Evolutionary conservation across 2,797 vertebrate species (phyloP), one percentile per base, ranked within the genome.

Genomic region (Sebastes baramenuke): DNA sequence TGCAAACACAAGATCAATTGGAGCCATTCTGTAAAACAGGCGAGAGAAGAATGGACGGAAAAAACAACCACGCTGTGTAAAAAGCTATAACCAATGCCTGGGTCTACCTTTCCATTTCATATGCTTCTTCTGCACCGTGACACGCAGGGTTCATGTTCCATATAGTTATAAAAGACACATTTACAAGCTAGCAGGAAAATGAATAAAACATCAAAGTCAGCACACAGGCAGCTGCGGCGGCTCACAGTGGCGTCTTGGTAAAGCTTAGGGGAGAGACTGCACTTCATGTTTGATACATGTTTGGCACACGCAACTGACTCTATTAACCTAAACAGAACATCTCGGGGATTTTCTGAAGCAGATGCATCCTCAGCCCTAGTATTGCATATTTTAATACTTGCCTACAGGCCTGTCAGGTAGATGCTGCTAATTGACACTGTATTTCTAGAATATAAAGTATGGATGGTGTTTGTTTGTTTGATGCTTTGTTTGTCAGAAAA

Each of bases 241-340:
- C 79, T 85, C 61, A 42, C 74, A 34, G 73, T 75, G 72, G 84
- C 80, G 79, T 84, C 71, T 69, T 77, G 72, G 71, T 32, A 59
- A 78, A 88, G 78, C 79, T 79, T 61, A 32, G 52, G 36, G 58
- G 32, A 38, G 25, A 72, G 71, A 84, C 67, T 38, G 30, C 62
- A 71, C 68, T 87, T 88, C 82, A 92, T 92, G 87, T 91, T 83
- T 90, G 85, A 90, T 90, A 86, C 88, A 89, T 92, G 87, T 90
- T 87, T 73, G 77, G 67, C 86, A 82, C 84, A 82, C 14, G 18
- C 30, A 75, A 46, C 25, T 20, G 62, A 81, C 60, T 74, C 38
- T 69, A 69, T 86, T 82, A 84, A 86, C 67, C 77, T 84, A 36
- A 77, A 72, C 52, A 34, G 32, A 75, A 62, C 52, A 84, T 83